These are phyloP conservation scores for Myiotriccus ornatus DNA, from an alignment of 2,797 vertebrate species.

Conservation along the genomic window DNA sequence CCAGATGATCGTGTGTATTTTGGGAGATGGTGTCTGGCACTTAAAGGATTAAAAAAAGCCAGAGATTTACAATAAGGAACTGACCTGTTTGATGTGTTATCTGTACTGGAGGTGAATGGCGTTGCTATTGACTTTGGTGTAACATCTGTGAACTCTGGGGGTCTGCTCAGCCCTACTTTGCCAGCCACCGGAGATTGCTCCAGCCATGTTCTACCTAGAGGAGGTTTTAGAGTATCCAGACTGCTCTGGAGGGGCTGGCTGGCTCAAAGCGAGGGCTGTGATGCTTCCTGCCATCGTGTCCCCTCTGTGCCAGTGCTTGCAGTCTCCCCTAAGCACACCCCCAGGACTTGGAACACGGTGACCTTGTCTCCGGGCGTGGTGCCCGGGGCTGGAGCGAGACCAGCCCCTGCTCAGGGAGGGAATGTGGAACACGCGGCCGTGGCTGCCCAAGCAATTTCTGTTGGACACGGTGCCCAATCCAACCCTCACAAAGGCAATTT, in stretches of 20 bases:
- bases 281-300: background rate
- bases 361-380: conserved; percentile 19
- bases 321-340: background rate
- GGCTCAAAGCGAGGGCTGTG: background rate
- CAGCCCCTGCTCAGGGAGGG: background rate
- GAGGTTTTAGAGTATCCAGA: background rate
- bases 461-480: conserved; percentile 19
- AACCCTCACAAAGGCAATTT: conserved; percentile 37
- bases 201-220: background rate
- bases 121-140: background rate
- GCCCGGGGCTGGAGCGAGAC: conserved; percentile 15
- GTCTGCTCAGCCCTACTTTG: background rate
- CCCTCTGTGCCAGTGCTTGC: conserved; percentile 26
- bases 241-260: background rate
- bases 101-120: background rate
- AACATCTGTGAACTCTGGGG: background rate
- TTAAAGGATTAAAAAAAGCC: conserved; percentile 1
- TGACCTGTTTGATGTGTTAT: background rate
- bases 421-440: background rate
- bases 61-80: background rate
- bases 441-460: conserved; percentile 41
- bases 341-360: conserved; percentile 23
- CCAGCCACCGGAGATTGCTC: background rate
- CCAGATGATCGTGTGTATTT: conserved; percentile 38
- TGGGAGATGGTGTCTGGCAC: conserved; percentile 40